phyloP scores from a whole-genome alignment of 2,888 invertebrate species.

The Adelphocoris suturalis region DNA sequence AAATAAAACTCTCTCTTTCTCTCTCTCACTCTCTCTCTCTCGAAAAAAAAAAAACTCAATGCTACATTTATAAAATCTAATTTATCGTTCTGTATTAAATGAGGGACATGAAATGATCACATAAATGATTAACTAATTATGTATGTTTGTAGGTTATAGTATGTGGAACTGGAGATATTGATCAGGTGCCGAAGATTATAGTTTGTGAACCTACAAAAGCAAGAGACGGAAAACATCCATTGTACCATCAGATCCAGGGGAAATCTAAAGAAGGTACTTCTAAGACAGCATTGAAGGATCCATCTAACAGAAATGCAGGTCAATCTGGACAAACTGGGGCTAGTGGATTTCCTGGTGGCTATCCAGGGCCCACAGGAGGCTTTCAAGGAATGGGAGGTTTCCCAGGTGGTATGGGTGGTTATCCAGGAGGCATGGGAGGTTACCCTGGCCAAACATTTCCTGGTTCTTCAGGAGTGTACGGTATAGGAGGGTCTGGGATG shows the following conservation, averaged over 20 bases:
- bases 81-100: too few species aligned
- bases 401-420: conserved; percentile 19
- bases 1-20: too few species aligned
- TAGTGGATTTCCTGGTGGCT: background rate
- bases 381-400: background rate
- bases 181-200: conserved; percentile 80
- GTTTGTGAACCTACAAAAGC: conserved; percentile 79
- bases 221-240: conserved; percentile 58
- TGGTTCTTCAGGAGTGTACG: background rate
- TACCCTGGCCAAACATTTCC: background rate
- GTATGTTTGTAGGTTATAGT: conserved; percentile 79
- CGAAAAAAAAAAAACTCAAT: too few species aligned
- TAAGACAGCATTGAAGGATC: background rate
- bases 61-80: too few species aligned
- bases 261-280: background rate
- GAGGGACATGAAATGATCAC: too few species aligned
- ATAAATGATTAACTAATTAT: background rate
- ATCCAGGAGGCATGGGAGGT: background rate
- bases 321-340: background rate
- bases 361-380: background rate
- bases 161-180: conserved; percentile 79
- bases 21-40: too few species aligned
- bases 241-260: conserved; percentile 68
- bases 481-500: background rate
- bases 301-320: background rate